These are phyloP conservation scores for Plectrocnemia conspersa DNA, from an alignment of 1,140 invertebrate genomes.

Conservation along the genomic window DNA sequence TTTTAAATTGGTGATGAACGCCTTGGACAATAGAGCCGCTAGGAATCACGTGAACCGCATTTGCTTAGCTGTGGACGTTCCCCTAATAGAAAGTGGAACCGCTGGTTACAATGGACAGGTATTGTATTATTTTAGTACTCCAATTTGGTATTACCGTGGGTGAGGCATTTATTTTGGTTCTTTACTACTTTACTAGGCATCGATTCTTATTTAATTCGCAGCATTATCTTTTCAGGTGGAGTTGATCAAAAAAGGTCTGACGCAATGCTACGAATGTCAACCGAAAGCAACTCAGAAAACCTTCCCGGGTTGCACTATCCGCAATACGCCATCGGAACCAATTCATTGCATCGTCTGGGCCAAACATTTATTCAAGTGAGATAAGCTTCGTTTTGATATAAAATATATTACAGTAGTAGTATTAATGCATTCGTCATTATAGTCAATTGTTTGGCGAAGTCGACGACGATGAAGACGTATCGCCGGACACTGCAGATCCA, in stretches of 20 bases:
- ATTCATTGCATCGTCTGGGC: conserved; percentile 99
- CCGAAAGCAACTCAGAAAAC: conserved; percentile 88
- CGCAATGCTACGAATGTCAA: conserved; percentile 96
- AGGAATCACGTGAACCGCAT: conserved; percentile 98
- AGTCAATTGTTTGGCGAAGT: conserved; percentile 97
- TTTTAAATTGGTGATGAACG: conserved; percentile 93
- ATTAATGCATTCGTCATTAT: conserved; percentile 36
- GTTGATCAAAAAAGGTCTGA: conserved; percentile 80
- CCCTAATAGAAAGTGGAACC: conserved; percentile 94
- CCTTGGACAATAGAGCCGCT: conserved; percentile 93
- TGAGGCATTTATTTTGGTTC: neutral
- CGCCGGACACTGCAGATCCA: conserved; percentile 93
- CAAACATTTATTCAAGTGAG: conserved; percentile 97
- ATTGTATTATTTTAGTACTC: too few species aligned
- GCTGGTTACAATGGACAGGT: conserved; percentile 87
- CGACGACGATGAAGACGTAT: conserved; percentile 96
- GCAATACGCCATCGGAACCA: conserved; percentile 98
- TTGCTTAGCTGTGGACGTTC: conserved; percentile 92
- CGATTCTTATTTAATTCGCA: neutral
- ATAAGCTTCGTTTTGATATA: conserved; percentile 25
- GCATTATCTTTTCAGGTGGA: conserved; percentile 64
- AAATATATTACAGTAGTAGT: neutral
- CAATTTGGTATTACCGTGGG: too few species aligned
- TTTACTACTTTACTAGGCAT: neutral
- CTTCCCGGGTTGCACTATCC: conserved; percentile 96